Evolutionary conservation across 2,797 vertebrate species (phyloP).

Genomic region (Macroramphosus scolopax): DNA sequence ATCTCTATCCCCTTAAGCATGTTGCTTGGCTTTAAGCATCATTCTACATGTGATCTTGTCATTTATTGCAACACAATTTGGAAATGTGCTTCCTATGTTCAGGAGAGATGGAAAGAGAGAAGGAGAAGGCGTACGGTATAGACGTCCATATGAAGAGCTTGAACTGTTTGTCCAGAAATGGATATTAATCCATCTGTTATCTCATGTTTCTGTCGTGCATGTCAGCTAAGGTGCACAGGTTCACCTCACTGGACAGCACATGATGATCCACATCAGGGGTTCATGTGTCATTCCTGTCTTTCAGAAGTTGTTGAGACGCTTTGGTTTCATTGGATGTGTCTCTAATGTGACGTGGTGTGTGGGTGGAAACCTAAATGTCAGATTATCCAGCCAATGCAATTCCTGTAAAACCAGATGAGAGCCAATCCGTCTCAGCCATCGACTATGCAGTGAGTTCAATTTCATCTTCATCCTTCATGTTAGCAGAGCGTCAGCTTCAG

Average conservation of each 20-base stretch:
- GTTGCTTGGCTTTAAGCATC: constrained; percentile 18
- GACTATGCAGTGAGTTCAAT: constrained; percentile 19
- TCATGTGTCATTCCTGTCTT: constrained; percentile 38
- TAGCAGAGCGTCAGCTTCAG: background rate
- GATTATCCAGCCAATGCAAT: constrained; percentile 25
- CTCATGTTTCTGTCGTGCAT: constrained; percentile 36
- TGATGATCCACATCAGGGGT: constrained; percentile 28
- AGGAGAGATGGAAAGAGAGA: background rate
- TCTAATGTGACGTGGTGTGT: constrained; percentile 15
- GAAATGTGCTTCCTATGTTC: constrained; percentile 12
- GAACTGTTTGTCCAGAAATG: constrained; percentile 40
- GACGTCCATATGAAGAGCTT: constrained; percentile 6
- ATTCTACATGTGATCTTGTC: constrained; percentile 5
- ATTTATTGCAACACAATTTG: constrained; percentile 7
- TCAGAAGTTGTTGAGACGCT: constrained; percentile 19
- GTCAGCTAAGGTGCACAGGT: constrained; percentile 32
- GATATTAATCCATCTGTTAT: constrained; percentile 41
- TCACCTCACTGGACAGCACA: constrained; percentile 38
- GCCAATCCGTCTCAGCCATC: constrained; percentile 16
- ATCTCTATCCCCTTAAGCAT: background rate
- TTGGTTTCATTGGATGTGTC: constrained; percentile 16
- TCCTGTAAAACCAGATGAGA: constrained; percentile 25
- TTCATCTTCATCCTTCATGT: constrained; percentile 5
- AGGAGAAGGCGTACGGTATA: background rate
- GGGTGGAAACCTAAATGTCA: constrained; percentile 36